Evolutionary conservation across 2,888 invertebrate genomes (phyloP).

Genomic region (Chorisops tibialis): DNA sequence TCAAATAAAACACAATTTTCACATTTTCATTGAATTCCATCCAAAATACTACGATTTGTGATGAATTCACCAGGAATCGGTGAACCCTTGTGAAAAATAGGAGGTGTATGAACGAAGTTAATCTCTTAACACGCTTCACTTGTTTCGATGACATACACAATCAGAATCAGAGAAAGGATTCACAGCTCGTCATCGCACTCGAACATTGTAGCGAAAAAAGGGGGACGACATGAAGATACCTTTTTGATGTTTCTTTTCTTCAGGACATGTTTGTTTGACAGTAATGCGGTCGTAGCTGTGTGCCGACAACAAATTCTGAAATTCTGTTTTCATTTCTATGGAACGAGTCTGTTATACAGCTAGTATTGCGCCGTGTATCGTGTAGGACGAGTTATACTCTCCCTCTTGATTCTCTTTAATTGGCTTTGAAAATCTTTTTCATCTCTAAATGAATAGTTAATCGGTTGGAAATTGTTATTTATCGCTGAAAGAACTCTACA

Average conservation of each 20-base stretch:
- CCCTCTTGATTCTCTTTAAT: constrained; percentile 17
- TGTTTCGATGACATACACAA: constrained; percentile 21
- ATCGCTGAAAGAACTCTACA: constrained; percentile 5
- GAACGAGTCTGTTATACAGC: no score
- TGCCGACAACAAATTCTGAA: no score
- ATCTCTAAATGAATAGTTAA: constrained; percentile 30
- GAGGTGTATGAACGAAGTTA: constrained; percentile 22
- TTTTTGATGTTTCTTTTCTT: constrained; percentile 27
- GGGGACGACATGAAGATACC: not conserved
- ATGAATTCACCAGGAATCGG: constrained; percentile 6
- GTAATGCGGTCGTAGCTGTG: constrained; percentile 8
- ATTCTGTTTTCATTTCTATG: not conserved
- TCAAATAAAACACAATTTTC: not conserved
- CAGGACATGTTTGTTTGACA: constrained; percentile 26
- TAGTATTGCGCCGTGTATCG: no score
- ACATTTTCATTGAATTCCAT: constrained; percentile 18
- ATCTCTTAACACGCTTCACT: constrained; percentile 30
- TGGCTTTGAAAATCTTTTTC: constrained; percentile 25
- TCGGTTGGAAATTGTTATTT: constrained; percentile 32
- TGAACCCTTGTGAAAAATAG: not conserved
- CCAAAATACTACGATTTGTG: constrained; percentile 12
- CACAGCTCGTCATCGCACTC: constrained; percentile 20
- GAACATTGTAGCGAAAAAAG: constrained; percentile 4
- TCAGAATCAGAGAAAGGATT: constrained; percentile 29
- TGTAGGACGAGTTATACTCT: no score